Evolutionary conservation across 2,797 vertebrate species (phyloP), one percentile per base, ranked within the genome.

Genomic region (Tapirus indicus): DNA sequence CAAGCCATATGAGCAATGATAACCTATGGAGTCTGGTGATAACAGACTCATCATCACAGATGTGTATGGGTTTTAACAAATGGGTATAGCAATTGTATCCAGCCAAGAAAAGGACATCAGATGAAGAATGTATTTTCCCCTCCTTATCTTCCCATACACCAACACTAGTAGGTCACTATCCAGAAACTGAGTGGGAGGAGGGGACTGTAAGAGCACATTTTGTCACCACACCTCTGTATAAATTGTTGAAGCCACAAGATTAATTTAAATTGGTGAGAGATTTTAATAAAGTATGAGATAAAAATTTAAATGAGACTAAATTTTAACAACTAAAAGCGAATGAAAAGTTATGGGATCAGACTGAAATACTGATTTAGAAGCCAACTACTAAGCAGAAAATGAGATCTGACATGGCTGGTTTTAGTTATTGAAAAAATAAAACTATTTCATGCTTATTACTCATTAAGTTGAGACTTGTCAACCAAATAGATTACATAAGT

Each of bases 301-400:
- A 23, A 91, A 64, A 62, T 85, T 49, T 88, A 84, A 82, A 72
- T 60, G 54, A 44, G 20, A 85, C 7, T 60, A 79, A 62, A 58
- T 68, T 66, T 93, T 44, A 85, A 89, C 62, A 80, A 74, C 6
- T 44, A 93, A 85, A 11, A 71, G 5, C 72, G 27, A 82, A 88
- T 85, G 20, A 29, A 66, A 80, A 75, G n/a, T n/a, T 68, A 77
- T 74, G n/a, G 7, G 32, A 78, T 54, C 56, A 89, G n/a, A 78
- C 18, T n/a, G 3, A 82, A 91, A 71, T 62, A 80, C 11, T 80
- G 41, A 74, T 92, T 68, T 77, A 94, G 52, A 94, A 93, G 38
- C 5, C 68, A 79, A 85, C 29, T 78, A 56, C 17, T 80, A 47
- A 25, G 41, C 10, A 88, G 20, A 93, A 89, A 89, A 60, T 23